phyloP scores from a whole-genome alignment of 92 coral and sea anemone species.

The Actinernus sp. region DNA sequence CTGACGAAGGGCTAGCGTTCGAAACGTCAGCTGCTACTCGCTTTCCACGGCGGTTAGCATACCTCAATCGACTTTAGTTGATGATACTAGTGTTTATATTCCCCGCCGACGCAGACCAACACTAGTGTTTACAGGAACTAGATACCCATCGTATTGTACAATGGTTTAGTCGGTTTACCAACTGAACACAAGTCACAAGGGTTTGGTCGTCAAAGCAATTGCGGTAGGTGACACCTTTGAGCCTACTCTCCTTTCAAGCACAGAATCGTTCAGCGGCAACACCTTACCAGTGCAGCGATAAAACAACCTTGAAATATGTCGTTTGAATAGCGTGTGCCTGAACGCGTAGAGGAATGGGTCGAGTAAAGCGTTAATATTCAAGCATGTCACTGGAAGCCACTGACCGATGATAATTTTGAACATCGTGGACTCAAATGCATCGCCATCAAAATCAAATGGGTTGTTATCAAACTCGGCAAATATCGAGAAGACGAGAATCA shows the following conservation, averaged over 20 bases:
- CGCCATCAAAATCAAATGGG: slow-evolving; percentile 73
- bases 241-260: neutral
- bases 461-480: slow-evolving; percentile 56
- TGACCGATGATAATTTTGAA: slow-evolving; percentile 78
- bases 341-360: slow-evolving; percentile 81
- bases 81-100: no score
- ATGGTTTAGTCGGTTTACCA: no score
- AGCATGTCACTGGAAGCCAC: slow-evolving; percentile 87
- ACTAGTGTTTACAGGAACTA: no score
- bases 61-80: no score
- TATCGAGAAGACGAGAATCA: slow-evolving; percentile 57
- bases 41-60: no score
- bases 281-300: slow-evolving; percentile 24
- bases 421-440: slow-evolving; percentile 70
- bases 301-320: slow-evolving; percentile 23
- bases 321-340: slow-evolving; percentile 65
- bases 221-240: neutral
- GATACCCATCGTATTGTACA: no score
- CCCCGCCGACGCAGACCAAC: no score
- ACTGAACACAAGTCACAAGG: no score
- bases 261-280: slow-evolving; percentile 16
- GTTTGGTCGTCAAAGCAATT: no score
- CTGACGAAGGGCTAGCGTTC: no score
- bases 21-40: no score
- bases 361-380: slow-evolving; percentile 72